phyloP scores from a whole-genome alignment of 1,140 invertebrate genomes.

The Trialeurodes vaporariorum region DNA sequence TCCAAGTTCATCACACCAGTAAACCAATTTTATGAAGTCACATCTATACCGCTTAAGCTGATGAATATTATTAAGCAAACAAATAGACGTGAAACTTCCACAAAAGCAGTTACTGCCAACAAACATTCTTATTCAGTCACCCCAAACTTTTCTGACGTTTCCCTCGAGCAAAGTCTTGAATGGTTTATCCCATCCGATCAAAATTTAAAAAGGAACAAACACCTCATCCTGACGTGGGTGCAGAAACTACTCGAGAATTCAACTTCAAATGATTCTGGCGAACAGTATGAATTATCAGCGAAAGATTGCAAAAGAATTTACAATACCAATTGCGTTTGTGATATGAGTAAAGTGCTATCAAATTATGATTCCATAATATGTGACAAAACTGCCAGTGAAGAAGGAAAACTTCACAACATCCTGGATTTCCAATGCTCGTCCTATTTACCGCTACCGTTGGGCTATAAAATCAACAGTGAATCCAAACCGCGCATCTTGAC shows the following conservation, averaged over 20 bases:
- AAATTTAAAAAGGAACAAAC: neutral
- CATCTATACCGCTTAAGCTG: too few relatives aligned
- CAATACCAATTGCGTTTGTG: neutral
- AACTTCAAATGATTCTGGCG: too few relatives aligned
- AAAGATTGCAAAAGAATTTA: neutral
- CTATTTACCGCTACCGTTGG: neutral
- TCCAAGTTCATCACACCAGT: too few relatives aligned
- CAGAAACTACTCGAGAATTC: neutral
- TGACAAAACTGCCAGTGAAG: neutral
- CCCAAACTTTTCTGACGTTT: too few relatives aligned
- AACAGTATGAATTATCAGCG: neutral
- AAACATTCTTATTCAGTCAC: too few relatives aligned
- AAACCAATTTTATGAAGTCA: too few relatives aligned
- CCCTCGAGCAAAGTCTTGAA: neutral
- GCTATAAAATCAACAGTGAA: neutral
- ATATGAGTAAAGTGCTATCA: neutral
- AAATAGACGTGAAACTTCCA: too few relatives aligned
- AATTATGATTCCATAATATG: neutral
- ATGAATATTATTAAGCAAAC: too few relatives aligned
- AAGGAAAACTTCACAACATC: neutral
- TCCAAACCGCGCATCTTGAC: neutral
- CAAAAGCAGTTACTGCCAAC: too few relatives aligned
- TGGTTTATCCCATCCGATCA: neutral
- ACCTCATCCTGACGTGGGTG: neutral
- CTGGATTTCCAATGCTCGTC: neutral